Evolutionary conservation across 2,888 invertebrate species (phyloP), one percentile per base, ranked within the genome.

Genomic region (Zelleria hepariella): DNA sequence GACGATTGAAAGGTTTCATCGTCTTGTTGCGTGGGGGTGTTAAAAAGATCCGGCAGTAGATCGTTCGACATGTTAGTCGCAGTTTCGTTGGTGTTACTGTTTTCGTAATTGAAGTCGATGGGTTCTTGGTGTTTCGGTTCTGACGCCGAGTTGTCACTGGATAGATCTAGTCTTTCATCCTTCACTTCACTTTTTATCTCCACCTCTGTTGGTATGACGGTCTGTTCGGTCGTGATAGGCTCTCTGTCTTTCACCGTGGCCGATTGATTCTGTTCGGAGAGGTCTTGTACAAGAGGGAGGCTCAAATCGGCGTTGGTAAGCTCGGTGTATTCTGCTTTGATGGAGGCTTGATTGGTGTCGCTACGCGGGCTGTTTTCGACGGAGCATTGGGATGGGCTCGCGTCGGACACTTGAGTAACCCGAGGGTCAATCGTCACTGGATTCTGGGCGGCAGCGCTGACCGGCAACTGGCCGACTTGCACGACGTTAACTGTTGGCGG

Each of bases 401-500:
- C 84, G 60, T 88, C 72, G 10, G 85, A 80, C 4, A 86, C 88
- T 63, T 86, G 88, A 5, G 86, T 88, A 7, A 88, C 86, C 7
- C 87, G 78, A 18, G 87, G 87, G 63, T 88, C 87, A 63, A 87
- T 87, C 8, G 82, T 83, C 5, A 88, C 76, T 47, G 86, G 84
- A 64, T 88, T 88, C 71, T 87, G 88, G 1, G 85, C 86, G n/a
- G 81, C 72, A 42, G 85, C 80, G 63, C 81, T 88, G 0, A 87
- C 86, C 6, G 88, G 84, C 52, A 85, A 63, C 63, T 88, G 87
- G 0, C 88, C 89, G 2, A 92, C 84, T 70, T 92, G 92, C 0
- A 92, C 92, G 1, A 92, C 91, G 71, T 92, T 91, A 0, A 92
- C 90, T 6, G 89, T 79, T 6, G 70, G 59, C 63, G 80, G 71